phyloP scores from a whole-genome alignment of 2,113 vertebrate genomes.

The Catharus bicknelli region DNA sequence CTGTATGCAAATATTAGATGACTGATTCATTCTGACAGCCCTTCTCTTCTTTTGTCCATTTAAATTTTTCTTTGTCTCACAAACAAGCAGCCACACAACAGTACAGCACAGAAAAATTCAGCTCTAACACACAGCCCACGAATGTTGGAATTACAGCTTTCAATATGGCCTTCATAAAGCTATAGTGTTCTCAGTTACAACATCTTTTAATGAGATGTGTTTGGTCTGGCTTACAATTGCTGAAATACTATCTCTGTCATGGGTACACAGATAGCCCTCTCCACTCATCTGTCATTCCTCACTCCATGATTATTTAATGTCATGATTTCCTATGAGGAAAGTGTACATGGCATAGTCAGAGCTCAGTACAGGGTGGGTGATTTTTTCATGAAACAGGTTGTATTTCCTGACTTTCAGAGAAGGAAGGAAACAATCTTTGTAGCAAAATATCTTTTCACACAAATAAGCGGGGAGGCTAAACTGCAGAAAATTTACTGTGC shows the following conservation, averaged over 20 bases:
- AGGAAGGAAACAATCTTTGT: background rate
- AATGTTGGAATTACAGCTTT: background rate
- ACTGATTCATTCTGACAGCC: background rate
- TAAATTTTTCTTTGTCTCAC: background rate
- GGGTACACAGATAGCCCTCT: background rate
- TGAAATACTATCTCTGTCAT: background rate
- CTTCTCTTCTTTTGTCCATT: background rate
- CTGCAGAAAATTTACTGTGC: background rate
- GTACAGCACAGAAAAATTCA: background rate
- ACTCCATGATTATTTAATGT: slow-evolving; percentile 6
- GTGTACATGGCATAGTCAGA: background rate
- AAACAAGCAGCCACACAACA: background rate
- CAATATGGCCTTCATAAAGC: background rate
- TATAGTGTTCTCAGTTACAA: background rate
- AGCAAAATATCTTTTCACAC: background rate
- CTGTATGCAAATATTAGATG: background rate
- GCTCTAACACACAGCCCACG: background rate
- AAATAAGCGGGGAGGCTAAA: background rate
- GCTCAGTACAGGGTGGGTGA: background rate
- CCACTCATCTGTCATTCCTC: background rate
- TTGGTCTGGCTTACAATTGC: background rate
- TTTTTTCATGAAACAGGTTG: background rate
- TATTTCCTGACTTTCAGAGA: background rate
- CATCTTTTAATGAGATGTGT: background rate
- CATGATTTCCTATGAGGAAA: background rate